Conservation (phyloP, 2,888 invertebrate genomes). For the Bellardia bayeri region DNA sequence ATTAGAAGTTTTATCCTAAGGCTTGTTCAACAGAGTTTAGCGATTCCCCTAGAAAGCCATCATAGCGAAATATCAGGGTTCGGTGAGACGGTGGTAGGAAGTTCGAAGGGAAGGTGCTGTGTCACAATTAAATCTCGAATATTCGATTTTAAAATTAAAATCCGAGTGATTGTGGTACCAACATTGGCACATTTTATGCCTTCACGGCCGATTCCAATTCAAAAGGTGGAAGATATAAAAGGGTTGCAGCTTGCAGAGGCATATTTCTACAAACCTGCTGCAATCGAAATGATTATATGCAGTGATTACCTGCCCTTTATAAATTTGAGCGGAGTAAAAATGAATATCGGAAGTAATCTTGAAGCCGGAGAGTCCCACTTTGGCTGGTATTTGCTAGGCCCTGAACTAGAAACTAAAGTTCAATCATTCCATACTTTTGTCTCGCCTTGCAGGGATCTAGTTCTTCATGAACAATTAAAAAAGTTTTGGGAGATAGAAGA, state of each 20-base stretch:
- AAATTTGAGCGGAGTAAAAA: neutral
- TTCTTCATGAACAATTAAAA: neutral
- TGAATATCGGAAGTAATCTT: neutral
- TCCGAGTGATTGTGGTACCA: neutral
- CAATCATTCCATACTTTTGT: neutral
- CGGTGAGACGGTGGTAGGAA: neutral
- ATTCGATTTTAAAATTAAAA: neutral
- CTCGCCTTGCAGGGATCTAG: neutral
- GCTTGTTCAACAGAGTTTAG: neutral
- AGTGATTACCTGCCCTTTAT: constrained; percentile 12
- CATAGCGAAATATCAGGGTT: neutral
- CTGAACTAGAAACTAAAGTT: neutral
- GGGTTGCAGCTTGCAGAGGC: neutral
- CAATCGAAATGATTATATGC: constrained; percentile 6
- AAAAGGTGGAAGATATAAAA: neutral
- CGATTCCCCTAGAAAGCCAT: neutral
- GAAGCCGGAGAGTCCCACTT: neutral
- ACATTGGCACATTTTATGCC: neutral
- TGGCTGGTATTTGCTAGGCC: neutral
- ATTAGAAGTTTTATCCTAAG: constrained; percentile 11
- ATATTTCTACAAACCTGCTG: neutral
- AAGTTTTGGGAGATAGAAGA: constrained; percentile 44
- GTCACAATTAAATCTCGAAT: neutral
- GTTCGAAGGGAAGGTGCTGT: neutral
- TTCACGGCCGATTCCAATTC: neutral